Base-by-base conservation (phyloP, 2,797 vertebrate genomes). In the Crocodylus rhombifer region DNA sequence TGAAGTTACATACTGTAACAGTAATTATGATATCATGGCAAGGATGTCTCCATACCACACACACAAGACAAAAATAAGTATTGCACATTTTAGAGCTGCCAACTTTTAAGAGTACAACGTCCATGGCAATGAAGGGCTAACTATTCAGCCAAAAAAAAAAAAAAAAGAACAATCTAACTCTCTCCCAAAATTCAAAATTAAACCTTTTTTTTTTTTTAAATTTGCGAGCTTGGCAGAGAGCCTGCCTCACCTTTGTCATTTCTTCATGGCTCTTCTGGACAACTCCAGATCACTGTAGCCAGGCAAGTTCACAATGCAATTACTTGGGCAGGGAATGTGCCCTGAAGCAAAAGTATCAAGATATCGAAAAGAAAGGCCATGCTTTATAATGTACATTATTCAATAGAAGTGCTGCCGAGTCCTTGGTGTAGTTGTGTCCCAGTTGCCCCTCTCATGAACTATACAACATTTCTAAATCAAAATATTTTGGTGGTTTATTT, bases 1-100 rank as follows among this genome's bases (percentile, higher is more conserved):
- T 91, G 76, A 64, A 14, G 80, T 77, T 95, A 87, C 78, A 26
- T 93, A 89, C 79, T 81, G 89, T 88, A 95, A 94, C 76, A 83
- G 85, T 95, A 84, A 91, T 86, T 56, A 67, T 94, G 60, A 51
- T 33, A 64, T 95, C 94, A 96, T 91, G 95, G 86, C 90, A 91
- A 92, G 60, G 95, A 95, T 96, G 93, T 86, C 58, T 94, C 94
- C 36, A 6, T 13, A 25, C 36, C 23, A 42, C 26, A 25, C 36
- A 51, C 42, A 11, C 16, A 73, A 73, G 23, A 12, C 51, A 51
- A 16, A 51, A 51, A 51, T 51, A 42, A 23, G 13, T 25, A 25
- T 21, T 15, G 13, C 13, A 42, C 21, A 42, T 20, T 20, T 13
- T 21, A 69, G 67, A 13, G 21, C 67, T 71, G 36, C 42, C 33